These are phyloP conservation scores for Oenanthe oenanthe DNA, from an alignment of 2,113 vertebrate genomes.

Conservation along the genomic window DNA sequence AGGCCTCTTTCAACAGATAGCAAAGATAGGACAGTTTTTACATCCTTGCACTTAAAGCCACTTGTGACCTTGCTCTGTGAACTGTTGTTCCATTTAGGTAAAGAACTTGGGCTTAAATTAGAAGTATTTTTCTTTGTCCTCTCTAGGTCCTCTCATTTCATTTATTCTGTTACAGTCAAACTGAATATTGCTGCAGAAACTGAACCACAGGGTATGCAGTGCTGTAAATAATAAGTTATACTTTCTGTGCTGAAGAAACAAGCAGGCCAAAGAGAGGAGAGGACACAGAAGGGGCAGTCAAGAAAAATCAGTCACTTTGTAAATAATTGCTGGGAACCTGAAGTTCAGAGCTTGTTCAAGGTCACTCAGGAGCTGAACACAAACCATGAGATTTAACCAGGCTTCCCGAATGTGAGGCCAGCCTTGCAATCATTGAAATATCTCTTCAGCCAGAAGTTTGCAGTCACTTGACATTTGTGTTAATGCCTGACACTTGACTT, in stretches of 20 bases:
- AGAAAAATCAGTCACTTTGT: background rate
- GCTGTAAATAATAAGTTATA: background rate
- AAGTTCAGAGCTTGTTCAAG: background rate
- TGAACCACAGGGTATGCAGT: background rate
- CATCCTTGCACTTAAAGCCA: background rate
- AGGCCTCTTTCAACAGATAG: background rate
- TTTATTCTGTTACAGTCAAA: background rate
- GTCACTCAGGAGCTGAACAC: background rate
- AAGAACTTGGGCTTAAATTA: background rate
- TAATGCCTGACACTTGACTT: conserved; percentile 44
- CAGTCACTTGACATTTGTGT: conserved; percentile 56
- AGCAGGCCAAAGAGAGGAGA: background rate
- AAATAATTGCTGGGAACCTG: background rate
- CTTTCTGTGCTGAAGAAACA: background rate
- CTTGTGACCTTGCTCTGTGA: background rate
- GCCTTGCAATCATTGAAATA: background rate
- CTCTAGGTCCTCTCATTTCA: background rate
- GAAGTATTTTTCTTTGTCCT: background rate
- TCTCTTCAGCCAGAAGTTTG: conserved; percentile 24
- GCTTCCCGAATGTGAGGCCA: background rate
- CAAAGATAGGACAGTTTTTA: background rate
- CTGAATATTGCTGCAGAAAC: background rate
- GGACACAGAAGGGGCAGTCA: background rate
- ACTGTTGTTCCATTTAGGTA: background rate
- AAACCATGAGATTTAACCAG: background rate